Conservation (phyloP, 2,113 vertebrate genomes). For the Nothobranchius furzeri region DNA sequence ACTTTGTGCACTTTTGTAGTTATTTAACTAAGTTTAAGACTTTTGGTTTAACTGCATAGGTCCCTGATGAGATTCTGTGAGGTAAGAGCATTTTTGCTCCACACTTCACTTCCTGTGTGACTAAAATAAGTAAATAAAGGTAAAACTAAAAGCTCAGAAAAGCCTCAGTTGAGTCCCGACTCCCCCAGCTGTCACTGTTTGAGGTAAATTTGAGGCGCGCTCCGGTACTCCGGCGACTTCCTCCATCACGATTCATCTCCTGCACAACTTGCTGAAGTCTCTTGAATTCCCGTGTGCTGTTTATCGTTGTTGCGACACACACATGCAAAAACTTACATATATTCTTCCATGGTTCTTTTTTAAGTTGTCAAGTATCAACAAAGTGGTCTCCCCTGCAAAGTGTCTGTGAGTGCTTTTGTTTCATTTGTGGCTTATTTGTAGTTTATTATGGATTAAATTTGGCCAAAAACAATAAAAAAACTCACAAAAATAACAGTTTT, state of each 20-base stretch:
- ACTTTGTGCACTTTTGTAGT: too few relatives aligned
- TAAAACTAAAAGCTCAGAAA: conserved; percentile 7
- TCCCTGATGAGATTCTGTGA: too few relatives aligned
- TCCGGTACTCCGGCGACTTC: conserved; percentile 7
- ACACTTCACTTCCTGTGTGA: background rate
- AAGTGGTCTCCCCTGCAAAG: background rate
- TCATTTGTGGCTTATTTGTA: background rate
- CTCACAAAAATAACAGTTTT: too few relatives aligned
- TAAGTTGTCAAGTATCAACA: background rate
- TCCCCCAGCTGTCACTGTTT: conserved; percentile 40
- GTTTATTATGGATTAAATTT: background rate
- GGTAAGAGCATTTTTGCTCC: too few relatives aligned
- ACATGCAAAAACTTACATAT: background rate
- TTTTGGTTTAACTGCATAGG: too few relatives aligned
- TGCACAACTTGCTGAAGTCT: background rate
- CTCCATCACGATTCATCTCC: conserved; percentile 29
- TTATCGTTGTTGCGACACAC: background rate
- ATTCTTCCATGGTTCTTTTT: background rate
- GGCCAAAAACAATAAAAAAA: background rate
- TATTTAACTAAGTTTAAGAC: too few relatives aligned
- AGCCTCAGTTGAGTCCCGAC: background rate
- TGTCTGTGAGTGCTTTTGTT: background rate
- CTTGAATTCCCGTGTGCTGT: background rate
- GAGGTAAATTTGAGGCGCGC: background rate
- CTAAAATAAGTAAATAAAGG: conserved; percentile 19